These are phyloP conservation scores for Megaptera novaeangliae DNA, from an alignment of 2,113 vertebrate genomes.

Conservation along the genomic window DNA sequence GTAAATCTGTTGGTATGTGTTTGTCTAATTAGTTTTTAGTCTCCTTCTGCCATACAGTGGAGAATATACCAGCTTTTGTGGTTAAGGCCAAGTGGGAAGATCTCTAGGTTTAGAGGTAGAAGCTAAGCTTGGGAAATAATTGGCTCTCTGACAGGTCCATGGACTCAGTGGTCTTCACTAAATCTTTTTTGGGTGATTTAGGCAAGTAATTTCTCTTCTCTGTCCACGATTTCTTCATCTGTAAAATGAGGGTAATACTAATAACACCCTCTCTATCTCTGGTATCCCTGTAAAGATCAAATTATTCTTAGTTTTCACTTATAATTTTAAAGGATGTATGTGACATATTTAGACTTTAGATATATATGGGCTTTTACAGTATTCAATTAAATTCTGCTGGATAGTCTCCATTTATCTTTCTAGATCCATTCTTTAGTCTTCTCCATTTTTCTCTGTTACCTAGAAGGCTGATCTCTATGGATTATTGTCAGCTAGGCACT, in stretches of 20 bases:
- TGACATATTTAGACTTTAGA: not conserved
- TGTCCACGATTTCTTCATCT: not conserved
- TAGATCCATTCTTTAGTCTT: not conserved
- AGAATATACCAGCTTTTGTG: not conserved
- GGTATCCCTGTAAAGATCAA: not conserved
- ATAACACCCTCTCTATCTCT: not conserved
- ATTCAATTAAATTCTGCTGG: not conserved
- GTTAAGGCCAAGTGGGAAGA: not conserved
- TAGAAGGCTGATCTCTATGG: not conserved
- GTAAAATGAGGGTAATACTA: not conserved
- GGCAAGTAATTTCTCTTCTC: not conserved
- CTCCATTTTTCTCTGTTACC: not conserved
- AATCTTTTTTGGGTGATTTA: not conserved
- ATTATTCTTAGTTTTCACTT: not conserved
- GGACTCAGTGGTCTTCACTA: not conserved
- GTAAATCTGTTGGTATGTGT: not conserved
- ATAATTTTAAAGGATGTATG: not conserved
- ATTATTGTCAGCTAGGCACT: not conserved
- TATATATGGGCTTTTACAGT: not conserved
- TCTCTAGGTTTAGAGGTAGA: not conserved
- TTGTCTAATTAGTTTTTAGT: not conserved
- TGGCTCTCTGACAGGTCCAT: not conserved
- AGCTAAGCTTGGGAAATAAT: not conserved
- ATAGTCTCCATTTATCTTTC: not conserved
- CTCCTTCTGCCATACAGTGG: not conserved